Evolutionary conservation across 2,113 vertebrate genomes (phyloP).

Genomic region (Antennarius striatus): DNA sequence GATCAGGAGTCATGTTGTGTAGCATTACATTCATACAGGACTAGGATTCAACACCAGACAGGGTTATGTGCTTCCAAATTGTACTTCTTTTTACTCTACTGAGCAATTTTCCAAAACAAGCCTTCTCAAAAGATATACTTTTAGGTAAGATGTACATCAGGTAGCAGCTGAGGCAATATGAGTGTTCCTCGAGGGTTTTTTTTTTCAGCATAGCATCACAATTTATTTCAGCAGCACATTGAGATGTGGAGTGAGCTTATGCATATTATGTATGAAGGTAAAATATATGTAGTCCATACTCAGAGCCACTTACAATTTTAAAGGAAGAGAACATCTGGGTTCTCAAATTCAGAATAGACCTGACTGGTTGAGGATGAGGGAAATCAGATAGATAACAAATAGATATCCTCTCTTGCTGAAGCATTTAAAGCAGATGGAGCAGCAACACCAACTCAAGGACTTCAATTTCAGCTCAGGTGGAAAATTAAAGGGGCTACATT

Average conservation of each 20-base stretch:
- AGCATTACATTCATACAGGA: constrained; percentile 39
- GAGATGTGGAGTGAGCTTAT: constrained; percentile 4
- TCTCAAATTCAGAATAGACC: constrained; percentile 28
- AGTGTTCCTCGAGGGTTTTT: constrained; percentile 4
- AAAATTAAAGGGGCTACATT: constrained; percentile 31
- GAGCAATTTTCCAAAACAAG: constrained; percentile 41
- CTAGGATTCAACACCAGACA: constrained; percentile 24
- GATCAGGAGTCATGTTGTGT: constrained; percentile 32
- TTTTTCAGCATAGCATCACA: too few species aligned
- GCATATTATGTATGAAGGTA: neutral
- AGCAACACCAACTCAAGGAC: constrained; percentile 37
- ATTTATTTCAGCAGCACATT: constrained; percentile 12
- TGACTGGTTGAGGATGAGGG: constrained; percentile 37
- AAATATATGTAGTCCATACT: constrained; percentile 31
- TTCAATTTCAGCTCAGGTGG: constrained; percentile 32
- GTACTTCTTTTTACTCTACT: constrained; percentile 17
- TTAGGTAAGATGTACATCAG: constrained; percentile 19
- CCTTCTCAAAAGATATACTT: constrained; percentile 14
- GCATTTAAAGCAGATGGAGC: constrained; percentile 56
- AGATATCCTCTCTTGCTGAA: constrained; percentile 40
- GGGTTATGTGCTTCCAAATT: constrained; percentile 27
- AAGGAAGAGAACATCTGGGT: constrained; percentile 43
- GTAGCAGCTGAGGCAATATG: constrained; percentile 7
- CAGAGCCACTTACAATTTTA: constrained; percentile 26
- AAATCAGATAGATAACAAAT: constrained; percentile 46